Evolutionary conservation across 1,140 invertebrate species (phyloP).

Genomic region (Xylocopa sonorina): DNA sequence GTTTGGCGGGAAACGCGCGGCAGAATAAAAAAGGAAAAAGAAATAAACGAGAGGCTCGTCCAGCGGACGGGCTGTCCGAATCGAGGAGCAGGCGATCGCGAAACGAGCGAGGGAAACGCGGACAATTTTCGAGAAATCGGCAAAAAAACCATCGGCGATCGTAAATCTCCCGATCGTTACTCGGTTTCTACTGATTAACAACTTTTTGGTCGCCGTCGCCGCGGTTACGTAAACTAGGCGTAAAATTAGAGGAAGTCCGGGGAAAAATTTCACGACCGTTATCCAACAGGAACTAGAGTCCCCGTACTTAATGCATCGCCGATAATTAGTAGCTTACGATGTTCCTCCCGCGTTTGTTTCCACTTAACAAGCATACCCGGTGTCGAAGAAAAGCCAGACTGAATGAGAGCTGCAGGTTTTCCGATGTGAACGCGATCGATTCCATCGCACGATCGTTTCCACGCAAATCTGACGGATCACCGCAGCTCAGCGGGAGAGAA

Average conservation of each 20-base stretch:
- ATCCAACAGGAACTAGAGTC: constrained; percentile 37
- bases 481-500: no score
- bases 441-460: no score
- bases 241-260: constrained; percentile 34
- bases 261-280: constrained; percentile 21
- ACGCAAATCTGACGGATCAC: no score
- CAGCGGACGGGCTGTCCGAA: no score
- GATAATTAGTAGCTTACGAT: neutral
- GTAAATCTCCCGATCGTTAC: neutral
- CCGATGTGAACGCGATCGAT: no score
- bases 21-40: neutral
- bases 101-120: no score
- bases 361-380: no score
- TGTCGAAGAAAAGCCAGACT: no score
- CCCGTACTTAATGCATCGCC: neutral
- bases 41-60: neutral
- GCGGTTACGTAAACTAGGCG: constrained; percentile 14
- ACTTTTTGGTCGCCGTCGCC: neutral
- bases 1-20: constrained; percentile 31
- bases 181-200: neutral
- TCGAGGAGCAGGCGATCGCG: no score
- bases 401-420: no score
- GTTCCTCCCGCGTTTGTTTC: no score
- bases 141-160: no score
- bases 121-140: neutral